phyloP scores from a whole-genome alignment of 2,113 vertebrate species.

The Sinocyclocheilus anshuiensis region DNA sequence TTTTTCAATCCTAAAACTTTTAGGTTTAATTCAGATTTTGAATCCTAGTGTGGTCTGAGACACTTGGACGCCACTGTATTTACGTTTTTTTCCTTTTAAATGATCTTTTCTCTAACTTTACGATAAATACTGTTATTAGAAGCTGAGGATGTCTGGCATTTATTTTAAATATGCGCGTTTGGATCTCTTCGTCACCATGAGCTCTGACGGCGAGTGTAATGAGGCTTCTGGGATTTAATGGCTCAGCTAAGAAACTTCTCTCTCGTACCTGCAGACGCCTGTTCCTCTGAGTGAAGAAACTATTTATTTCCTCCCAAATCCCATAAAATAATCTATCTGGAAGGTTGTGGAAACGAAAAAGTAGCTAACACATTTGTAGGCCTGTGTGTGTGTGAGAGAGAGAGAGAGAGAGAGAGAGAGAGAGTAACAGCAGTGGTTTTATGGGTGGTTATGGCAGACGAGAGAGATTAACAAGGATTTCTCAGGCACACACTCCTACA shows the following conservation, averaged over 20 bases:
- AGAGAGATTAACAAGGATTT: not conserved
- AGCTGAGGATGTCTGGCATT: conserved; percentile 16
- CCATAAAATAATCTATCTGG: conserved; percentile 37
- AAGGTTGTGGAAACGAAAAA: not conserved
- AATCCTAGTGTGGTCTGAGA: not conserved
- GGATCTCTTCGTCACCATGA: not conserved
- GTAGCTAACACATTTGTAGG: not conserved
- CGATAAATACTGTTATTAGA: conserved; percentile 10
- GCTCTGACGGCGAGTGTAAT: conserved; percentile 29
- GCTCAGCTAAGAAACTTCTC: conserved; percentile 28
- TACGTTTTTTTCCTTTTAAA: not conserved
- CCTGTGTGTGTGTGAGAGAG: not conserved
- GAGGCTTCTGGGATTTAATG: conserved; percentile 15
- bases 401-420: no score
- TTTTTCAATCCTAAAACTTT: not conserved
- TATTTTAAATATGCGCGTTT: conserved; percentile 2
- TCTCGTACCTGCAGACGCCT: conserved; percentile 45
- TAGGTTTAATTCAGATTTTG: not conserved
- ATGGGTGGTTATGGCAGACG: not conserved
- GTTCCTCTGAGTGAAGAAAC: conserved; percentile 48
- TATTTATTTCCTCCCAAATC: conserved; percentile 56
- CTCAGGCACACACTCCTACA: not conserved
- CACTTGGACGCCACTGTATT: not conserved
- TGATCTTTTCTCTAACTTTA: not conserved
- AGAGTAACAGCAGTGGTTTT: not conserved